Evolutionary conservation across 2,888 invertebrate species (phyloP), one percentile per base, ranked within the genome.

Genomic region (Dione juno): DNA sequence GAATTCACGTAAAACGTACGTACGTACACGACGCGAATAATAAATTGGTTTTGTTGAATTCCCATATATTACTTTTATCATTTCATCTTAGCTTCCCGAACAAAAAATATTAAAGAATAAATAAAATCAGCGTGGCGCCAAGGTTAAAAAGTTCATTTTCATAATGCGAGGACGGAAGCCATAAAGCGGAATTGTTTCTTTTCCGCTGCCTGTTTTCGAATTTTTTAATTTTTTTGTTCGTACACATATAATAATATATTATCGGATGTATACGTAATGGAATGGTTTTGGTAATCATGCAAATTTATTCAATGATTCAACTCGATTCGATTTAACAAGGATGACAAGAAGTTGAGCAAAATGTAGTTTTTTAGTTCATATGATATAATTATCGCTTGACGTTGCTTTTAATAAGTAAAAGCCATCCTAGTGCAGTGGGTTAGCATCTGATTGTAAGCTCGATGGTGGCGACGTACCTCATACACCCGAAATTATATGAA

Each of bases 81-180:
- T 72, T 67, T 70, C 50, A 73, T 70, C 67, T 70, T 63, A 13
- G 43, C 66, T 61, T 66, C 50, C 37, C 48, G 63, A 63, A 63
- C 48, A 63, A 63, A 63, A 63, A 63, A 63, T 63, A 71, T 72
- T 59, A 70, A 40, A 52, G 57, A 61, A 71, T 66, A 71, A 72
- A 71, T 69, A 74, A 69, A 71, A 68, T 66, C 74, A 54, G 53
- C 73, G 73, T 75, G 76, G 73, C 78, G 78, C 80, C 74, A 80
- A 79, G 78, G 82, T 75, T 84, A 89, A 88, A 90, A 89, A 89
- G 85, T 87, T 89, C 83, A 91, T 90, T 90, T 89, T 88, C 87
- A 89, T 90, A 88, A 90, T 87, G 87, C 85, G 80, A 80, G 85
- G 86, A 81, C 88, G 89, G 89, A 92, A 88, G 87, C 83, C 79